Base-by-base conservation (phyloP, 1,140 invertebrate species). In the Palaemon carinicauda region DNA sequence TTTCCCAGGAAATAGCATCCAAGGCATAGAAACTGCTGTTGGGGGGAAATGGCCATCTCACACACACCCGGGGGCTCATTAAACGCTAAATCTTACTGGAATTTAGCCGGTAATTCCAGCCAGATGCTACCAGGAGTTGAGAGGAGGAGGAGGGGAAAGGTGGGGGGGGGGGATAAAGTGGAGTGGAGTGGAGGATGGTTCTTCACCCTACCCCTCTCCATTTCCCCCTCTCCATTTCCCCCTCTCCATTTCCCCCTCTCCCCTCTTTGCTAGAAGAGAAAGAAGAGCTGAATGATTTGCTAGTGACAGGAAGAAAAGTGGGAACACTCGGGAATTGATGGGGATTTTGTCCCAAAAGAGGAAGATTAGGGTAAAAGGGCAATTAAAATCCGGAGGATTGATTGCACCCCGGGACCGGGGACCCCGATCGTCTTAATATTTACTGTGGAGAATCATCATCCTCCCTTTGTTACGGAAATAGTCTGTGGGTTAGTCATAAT, bases 1-100 rank as follows among this genome's bases (percentile, higher is more conserved):
- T 79, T n/a, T n/a, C n/a, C 50, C 50, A 51, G 54, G 78, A 19
- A 19, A 33, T 54, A 54, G 80, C 33, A 21, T 27, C 24, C 54
- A n/a, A 19, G 73, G 74, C 41, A 41, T 41, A 41, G 41, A 41
- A 41, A 12, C 41, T 41, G 51, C 53, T 50, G 31, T n/a, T 60
- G 56, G 82, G 56, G 82, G 81, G 77, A 84, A 84, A 84, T 77
- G 73, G 82, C 82, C 82, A 78, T 84, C 82, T 84, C 82, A 84
- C 82, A 84, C 73, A 77, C 82, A 41, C 41, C 41, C n/a, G n/a
- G 73, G 73, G 82, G 73, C 81, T 84, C 82, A 84, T 84, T 84
- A 84, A 84, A 84, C 82, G 82, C 73, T 84, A 84, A 84, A 84
- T 84, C 82, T 84, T 84, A 74, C 74, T 84, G 82, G 82, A 84